These are phyloP conservation scores for Sphinx pinastri DNA, from an alignment of 2,888 invertebrate genomes.

Conservation along the genomic window DNA sequence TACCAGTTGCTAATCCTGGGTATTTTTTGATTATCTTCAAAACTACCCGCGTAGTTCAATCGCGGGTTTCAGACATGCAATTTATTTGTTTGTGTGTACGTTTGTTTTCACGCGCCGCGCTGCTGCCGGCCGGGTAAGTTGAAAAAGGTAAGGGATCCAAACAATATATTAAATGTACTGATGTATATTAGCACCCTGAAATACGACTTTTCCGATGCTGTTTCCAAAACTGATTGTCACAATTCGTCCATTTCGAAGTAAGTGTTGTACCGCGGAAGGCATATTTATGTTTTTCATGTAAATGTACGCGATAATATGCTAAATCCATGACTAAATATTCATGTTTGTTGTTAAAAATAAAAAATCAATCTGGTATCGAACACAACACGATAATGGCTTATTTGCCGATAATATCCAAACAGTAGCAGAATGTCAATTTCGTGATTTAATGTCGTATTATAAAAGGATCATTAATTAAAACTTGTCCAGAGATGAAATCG, in stretches of 20 bases:
- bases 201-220: no score
- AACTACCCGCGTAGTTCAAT: neutral
- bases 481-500: conserved; percentile 3
- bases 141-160: neutral
- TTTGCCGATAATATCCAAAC: neutral
- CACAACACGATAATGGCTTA: neutral
- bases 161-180: no score
- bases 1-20: no score
- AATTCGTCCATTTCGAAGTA: no score
- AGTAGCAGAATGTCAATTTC: neutral
- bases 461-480: neutral
- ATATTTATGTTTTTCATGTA: no score
- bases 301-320: no score
- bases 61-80: neutral
- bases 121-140: conserved; percentile 6
- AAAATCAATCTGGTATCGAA: neutral
- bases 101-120: conserved; percentile 13
- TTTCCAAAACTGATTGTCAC: no score
- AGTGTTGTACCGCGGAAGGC: no score
- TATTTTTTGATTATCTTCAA: no score
- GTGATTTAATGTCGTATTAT: neutral
- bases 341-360: neutral
- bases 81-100: conserved; percentile 6
- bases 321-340: no score
- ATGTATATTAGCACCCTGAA: no score